Conservation (phyloP, 1,140 invertebrate species). For the Linepithema humile region DNA sequence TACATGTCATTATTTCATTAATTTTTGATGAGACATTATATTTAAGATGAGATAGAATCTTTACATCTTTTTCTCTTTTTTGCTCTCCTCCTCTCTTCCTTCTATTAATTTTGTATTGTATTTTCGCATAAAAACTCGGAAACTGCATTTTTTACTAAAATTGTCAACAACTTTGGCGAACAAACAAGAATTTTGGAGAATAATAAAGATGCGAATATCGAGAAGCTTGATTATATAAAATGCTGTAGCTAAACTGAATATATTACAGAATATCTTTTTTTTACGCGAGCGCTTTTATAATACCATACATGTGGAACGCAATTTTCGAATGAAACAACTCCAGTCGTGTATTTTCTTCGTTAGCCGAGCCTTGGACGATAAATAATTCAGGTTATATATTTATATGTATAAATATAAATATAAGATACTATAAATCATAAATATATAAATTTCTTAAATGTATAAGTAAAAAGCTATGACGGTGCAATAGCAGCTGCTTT, state of each 20-base stretch:
- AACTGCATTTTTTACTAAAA: neutral
- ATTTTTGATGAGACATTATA: neutral
- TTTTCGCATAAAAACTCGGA: neutral
- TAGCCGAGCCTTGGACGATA: neutral
- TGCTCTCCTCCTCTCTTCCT: too few species aligned
- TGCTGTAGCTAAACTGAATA: neutral
- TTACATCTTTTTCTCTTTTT: too few species aligned
- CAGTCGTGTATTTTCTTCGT: neutral
- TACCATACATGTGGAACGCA: neutral
- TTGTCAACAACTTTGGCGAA: neutral
- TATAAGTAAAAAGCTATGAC: conserved; percentile 2
- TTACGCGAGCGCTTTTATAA: neutral
- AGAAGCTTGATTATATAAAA: neutral
- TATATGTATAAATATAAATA: neutral
- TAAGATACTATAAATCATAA: neutral
- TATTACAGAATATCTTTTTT: neutral
- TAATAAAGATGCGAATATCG: neutral
- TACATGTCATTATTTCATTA: neutral
- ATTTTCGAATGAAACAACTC: neutral
- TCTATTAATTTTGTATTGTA: too few species aligned
- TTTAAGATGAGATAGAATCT: too few species aligned
- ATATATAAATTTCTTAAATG: neutral
- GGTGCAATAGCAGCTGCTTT: conserved; percentile 51
- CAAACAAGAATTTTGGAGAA: neutral
- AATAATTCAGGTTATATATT: neutral